phyloP scores from a whole-genome alignment of 2,888 invertebrate species.

The Aphrophora alni region DNA sequence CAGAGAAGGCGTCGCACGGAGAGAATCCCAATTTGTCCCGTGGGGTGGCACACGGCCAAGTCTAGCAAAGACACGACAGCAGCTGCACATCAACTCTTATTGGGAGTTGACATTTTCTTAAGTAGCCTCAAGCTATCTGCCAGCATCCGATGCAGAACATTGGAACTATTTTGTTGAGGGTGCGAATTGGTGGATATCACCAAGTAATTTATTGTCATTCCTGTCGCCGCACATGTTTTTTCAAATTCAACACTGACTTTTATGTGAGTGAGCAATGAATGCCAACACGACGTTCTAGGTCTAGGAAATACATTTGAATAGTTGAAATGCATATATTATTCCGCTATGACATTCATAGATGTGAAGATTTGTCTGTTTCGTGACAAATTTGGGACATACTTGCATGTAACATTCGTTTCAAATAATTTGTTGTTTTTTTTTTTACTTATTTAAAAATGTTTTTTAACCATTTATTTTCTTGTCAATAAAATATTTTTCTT shows the following conservation, averaged over 20 bases:
- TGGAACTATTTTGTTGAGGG: background rate
- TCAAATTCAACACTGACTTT: background rate
- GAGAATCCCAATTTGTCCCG: slow-evolving; percentile 1
- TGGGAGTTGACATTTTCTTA: background rate
- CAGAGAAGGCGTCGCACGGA: background rate
- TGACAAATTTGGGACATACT: too few species aligned
- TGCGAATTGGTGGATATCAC: background rate
- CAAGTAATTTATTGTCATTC: background rate
- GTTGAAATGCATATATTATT: too few species aligned
- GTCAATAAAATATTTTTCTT: too few species aligned
- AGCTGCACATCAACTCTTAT: background rate
- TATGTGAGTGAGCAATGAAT: background rate
- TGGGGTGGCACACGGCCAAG: background rate
- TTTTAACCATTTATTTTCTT: too few species aligned
- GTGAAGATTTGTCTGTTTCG: too few species aligned
- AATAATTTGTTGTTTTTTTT: too few species aligned
- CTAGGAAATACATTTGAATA: too few species aligned
- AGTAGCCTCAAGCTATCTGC: background rate
- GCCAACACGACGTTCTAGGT: too few species aligned
- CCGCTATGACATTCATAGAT: too few species aligned
- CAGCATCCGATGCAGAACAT: background rate
- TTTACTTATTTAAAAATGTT: too few species aligned
- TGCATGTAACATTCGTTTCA: too few species aligned
- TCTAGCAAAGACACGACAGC: background rate
- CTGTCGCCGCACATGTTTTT: background rate